Conservation (phyloP, 2,888 invertebrate genomes). For the Escarpia spicata region DNA sequence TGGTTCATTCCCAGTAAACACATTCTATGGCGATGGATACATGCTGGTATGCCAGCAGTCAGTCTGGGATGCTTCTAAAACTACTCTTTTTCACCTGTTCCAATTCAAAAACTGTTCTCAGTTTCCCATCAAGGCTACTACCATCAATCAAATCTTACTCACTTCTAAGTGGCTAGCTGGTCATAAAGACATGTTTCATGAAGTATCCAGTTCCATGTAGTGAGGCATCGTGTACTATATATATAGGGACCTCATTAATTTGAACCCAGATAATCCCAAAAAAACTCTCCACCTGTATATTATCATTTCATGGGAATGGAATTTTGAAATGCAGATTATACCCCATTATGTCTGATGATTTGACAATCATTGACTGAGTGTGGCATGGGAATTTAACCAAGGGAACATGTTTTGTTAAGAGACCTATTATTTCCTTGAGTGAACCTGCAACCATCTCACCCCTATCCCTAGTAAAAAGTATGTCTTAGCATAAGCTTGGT, state of each 20-base stretch:
- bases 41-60: background rate
- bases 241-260: too few relatives aligned
- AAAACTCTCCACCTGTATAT: too few relatives aligned
- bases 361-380: too few relatives aligned
- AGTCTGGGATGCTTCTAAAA: background rate
- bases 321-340: too few relatives aligned
- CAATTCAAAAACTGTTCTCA: background rate
- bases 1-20: background rate
- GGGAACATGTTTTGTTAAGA: background rate
- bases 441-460: background rate
- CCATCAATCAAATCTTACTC: background rate
- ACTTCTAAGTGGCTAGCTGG: background rate
- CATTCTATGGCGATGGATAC: background rate
- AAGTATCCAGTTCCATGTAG: too few relatives aligned
- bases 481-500: background rate
- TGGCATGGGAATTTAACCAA: background rate
- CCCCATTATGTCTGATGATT: too few relatives aligned
- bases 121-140: background rate
- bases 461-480: background rate
- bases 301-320: too few relatives aligned
- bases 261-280: too few relatives aligned
- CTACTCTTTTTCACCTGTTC: background rate
- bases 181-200: background rate
- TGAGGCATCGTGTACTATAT: too few relatives aligned
- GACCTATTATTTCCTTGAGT: background rate